phyloP scores from a whole-genome alignment of 30 jellyfish, hydroid and myxozoan species.

The Phacellophora camtschatica region DNA sequence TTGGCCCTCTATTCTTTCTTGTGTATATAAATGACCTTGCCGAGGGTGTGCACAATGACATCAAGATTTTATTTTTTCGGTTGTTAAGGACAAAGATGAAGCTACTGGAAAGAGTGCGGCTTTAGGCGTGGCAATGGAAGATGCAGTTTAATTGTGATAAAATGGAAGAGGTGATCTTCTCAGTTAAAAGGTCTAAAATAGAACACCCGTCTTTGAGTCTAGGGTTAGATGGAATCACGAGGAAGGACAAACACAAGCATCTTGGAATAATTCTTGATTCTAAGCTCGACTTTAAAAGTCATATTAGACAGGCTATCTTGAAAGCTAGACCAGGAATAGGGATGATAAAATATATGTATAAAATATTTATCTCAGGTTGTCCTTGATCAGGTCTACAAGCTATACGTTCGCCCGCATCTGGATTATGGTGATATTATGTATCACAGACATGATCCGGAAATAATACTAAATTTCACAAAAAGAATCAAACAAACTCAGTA shows the following conservation, averaged over 20 bases:
- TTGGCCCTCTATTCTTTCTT: too few species aligned
- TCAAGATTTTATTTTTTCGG: conserved; percentile 30
- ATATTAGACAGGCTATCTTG: conserved; percentile 26
- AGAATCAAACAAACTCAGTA: conserved; percentile 21
- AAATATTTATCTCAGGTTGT: conserved; percentile 18
- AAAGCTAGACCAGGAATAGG: conserved; percentile 34
- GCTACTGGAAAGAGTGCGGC: conserved; percentile 32
- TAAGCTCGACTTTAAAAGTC: conserved; percentile 17
- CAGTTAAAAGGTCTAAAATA: conserved; percentile 5
- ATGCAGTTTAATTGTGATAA: conserved; percentile 12
- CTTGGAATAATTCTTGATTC: conserved; percentile 13
- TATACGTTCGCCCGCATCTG: conserved; percentile 36
- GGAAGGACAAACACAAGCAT: conserved; percentile 31
- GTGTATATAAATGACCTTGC: too few species aligned
- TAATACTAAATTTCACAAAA: background rate
- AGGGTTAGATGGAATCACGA: conserved; percentile 8
- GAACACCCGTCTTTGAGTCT: too few species aligned
- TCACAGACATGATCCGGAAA: conserved; percentile 27
- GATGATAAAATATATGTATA: conserved; percentile 11
- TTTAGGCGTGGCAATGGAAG: conserved; percentile 61
- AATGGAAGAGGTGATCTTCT: conserved; percentile 30
- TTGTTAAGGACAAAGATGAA: conserved; percentile 23
- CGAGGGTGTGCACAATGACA: conserved; percentile 19
- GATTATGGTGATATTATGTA: conserved; percentile 45
- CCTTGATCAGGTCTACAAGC: conserved; percentile 48